Conservation (phyloP, 2,888 invertebrate species). For the Isotomurus palustris region DNA sequence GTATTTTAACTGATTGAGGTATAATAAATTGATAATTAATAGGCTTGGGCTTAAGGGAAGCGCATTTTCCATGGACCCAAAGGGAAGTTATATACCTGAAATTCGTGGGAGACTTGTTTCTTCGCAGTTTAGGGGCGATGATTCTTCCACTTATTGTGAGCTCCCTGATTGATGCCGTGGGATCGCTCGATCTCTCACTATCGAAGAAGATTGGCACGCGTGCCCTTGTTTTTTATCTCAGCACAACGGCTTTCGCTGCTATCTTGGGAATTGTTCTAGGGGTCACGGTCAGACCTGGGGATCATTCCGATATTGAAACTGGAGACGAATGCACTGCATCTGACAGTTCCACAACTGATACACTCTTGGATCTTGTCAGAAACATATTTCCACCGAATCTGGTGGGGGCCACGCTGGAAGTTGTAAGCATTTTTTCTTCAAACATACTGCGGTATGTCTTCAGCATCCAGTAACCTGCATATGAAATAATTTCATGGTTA, state of each 20-base stretch:
- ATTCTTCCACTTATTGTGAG: slow-evolving; percentile 87
- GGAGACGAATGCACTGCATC: slow-evolving; percentile 14
- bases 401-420: slow-evolving; percentile 44
- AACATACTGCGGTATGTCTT: not conserved
- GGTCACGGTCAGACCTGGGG: slow-evolving; percentile 52
- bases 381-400: slow-evolving; percentile 52
- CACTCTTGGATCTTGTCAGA: slow-evolving; percentile 76
- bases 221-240: slow-evolving; percentile 83
- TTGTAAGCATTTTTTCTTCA: slow-evolving; percentile 3
- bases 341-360: slow-evolving; percentile 59
- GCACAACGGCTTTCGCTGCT: slow-evolving; percentile 85
- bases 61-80: slow-evolving; percentile 59
- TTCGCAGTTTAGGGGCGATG: slow-evolving; percentile 89
- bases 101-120: slow-evolving; percentile 87
- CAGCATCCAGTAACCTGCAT: not conserved
- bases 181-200: slow-evolving; percentile 80
- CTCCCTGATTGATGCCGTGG: slow-evolving; percentile 85
- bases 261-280: slow-evolving; percentile 71
- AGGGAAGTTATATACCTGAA: slow-evolving; percentile 89
- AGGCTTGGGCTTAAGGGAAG: slow-evolving; percentile 5
- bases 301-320: slow-evolving; percentile 28
- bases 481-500: too few species aligned
- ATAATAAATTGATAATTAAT: not conserved
- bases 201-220: slow-evolving; percentile 80
- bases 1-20: not conserved